Base-by-base conservation (phyloP, 92 coral and sea anemone species). In the Zoanthus sociatus region DNA sequence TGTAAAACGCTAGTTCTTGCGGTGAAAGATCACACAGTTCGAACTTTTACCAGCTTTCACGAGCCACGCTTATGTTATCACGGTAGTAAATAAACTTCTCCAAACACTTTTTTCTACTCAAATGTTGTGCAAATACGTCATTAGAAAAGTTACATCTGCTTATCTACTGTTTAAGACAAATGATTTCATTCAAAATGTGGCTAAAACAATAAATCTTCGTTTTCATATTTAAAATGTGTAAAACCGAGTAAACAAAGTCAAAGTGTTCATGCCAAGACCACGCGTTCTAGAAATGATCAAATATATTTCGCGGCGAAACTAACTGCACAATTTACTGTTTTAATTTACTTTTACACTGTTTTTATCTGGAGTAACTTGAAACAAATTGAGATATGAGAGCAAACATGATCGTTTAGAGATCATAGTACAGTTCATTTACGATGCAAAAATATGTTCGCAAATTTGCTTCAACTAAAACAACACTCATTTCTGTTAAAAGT, bases 1-100 rank as follows among this genome's bases (percentile, higher is more conserved):
- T 81, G 85, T 81, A 64, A 81, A 66, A 66, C 85, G 47, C 17
- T 9, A 12, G 46, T 15, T 46, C 75, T 79, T 4, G 60, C 20
- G 75, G 85, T 66, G 84, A 78, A 63, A 78, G 75, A 81, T 79
- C 74, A 13, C 73, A 64, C 85, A 45, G 46, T 60, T 66, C 75
- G 46, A 66, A 78, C 66, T 64, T 11, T 67, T 67, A 46, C 11
- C n/a, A 33, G 42, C 74, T 10, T 11, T 6, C 14, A 32, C 10
- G 46, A 30, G 74, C 44, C 74, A 69, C 74, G 74, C 74, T 30
- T 69, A 69, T 31, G 33, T 1, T 4, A 30, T 42, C 55, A 45
- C 84, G 48, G 18, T 20, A 64, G 56, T 1, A 5, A 63, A 1
- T 20, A 47, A 63, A 69, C 46, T 30, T 7, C 17, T 69, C 46